A percentile compares a stretch with the other conserved stretches of the same genome.
phyloP scores from a whole-genome alignment of 2,113 vertebrate species.

The Agapornis roseicollis region DNA sequence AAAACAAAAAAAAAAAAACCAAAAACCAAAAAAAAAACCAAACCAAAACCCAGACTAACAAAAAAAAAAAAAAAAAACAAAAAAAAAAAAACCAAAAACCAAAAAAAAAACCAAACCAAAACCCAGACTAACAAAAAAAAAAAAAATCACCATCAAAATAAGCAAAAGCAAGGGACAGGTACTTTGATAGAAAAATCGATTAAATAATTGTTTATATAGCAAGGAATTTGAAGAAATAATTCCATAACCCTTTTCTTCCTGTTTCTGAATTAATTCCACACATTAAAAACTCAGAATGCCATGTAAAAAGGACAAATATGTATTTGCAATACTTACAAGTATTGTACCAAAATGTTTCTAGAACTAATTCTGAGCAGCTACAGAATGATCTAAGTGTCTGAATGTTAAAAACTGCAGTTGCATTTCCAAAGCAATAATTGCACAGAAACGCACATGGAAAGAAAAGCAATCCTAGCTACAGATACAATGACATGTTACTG shows the following conservation, averaged over 20 bases:
- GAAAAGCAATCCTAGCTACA: background rate
- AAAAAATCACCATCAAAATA: background rate
- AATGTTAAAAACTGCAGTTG: background rate
- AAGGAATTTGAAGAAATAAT: background rate
- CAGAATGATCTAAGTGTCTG: background rate
- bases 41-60: no score
- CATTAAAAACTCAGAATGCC: background rate
- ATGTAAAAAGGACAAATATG: background rate
- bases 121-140: background rate
- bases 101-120: no score
- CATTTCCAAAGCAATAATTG: background rate
- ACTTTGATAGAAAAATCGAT: background rate
- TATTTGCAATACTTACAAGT: background rate
- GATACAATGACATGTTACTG: background rate
- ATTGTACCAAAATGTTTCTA: background rate
- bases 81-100: background rate
- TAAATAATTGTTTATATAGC: background rate
- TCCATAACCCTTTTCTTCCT: background rate
- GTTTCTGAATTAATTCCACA: background rate
- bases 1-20: background rate
- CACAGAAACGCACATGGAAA: background rate
- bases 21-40: background rate
- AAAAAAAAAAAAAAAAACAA: background rate
- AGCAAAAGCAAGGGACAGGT: fast-evolving
- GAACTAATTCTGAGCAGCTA: background rate